Conservation (phyloP, 2,888 invertebrate species). For the Watsonalla binaria region DNA sequence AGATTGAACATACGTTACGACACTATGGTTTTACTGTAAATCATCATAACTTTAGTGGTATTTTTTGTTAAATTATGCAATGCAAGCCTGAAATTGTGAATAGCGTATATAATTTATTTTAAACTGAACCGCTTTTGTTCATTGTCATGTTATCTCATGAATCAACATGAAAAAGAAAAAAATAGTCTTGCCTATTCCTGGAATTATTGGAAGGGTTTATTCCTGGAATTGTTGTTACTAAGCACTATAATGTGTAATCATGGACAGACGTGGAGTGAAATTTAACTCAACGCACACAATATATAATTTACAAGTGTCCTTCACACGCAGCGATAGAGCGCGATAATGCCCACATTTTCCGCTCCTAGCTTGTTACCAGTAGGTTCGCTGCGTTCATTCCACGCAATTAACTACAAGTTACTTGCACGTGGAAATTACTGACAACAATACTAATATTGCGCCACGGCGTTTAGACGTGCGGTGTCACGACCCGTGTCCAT, state of each 20-base stretch:
- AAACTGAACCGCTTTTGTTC: too few species aligned
- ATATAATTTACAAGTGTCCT: conserved; percentile 38
- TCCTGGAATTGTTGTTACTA: not conserved
- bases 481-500: conserved; percentile 55
- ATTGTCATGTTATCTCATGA: too few species aligned
- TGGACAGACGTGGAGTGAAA: conserved; percentile 15
- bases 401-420: conserved; percentile 48
- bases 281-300: conserved; percentile 23
- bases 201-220: too few species aligned
- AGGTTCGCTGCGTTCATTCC: conserved; percentile 35
- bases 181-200: too few species aligned
- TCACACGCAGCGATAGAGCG: conserved; percentile 39
- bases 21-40: conserved; percentile 41
- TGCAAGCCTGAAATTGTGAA: conserved; percentile 20
- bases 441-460: conserved; percentile 54
- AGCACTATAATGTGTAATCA: not conserved
- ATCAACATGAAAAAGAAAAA: too few species aligned
- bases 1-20: conserved; percentile 30
- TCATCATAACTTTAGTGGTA: conserved; percentile 24
- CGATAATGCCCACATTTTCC: conserved; percentile 55
- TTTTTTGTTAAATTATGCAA: not conserved
- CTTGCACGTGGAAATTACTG: conserved; percentile 53
- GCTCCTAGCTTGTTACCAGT: conserved; percentile 28
- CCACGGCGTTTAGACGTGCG: conserved; percentile 50
- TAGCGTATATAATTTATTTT: too few species aligned